phyloP scores from a whole-genome alignment of 1,140 invertebrate species.

The Propsilocerus akamusi region DNA sequence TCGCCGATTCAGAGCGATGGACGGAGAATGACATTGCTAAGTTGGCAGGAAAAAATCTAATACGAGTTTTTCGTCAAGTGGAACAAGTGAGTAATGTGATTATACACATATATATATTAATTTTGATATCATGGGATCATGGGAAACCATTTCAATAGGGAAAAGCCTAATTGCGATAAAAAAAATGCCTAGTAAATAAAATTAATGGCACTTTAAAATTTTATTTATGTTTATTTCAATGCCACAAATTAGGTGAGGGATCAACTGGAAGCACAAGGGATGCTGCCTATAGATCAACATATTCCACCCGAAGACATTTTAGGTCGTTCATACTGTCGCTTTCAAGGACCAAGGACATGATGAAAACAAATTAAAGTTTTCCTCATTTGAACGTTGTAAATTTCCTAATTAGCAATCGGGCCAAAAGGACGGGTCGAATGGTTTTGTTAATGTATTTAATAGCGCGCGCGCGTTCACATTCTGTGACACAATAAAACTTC shows the following conservation, averaged over 20 bases:
- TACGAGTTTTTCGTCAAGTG: conserved; percentile 53
- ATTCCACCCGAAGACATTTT: conserved; percentile 25
- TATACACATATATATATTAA: background rate
- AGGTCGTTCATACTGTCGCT: conserved; percentile 25
- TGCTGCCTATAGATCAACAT: conserved; percentile 22
- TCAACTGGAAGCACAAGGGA: conserved; percentile 20
- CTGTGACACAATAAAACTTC: too few relatives aligned
- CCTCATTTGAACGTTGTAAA: background rate
- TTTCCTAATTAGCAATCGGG: too few relatives aligned
- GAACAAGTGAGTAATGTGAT: conserved; percentile 36
- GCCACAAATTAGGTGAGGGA: conserved; percentile 16
- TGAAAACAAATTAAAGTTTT: conserved; percentile 6
- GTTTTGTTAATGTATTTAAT: too few relatives aligned
- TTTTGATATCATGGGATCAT: too few relatives aligned
- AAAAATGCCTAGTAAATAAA: background rate
- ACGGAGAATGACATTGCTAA: conserved; percentile 54
- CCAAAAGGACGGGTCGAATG: too few relatives aligned
- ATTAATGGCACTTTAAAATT: background rate
- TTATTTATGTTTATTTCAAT: conserved; percentile 5
- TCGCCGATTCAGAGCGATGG: conserved; percentile 43
- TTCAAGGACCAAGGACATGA: conserved; percentile 25
- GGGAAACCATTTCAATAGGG: too few relatives aligned
- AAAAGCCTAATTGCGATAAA: too few relatives aligned
- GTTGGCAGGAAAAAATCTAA: conserved; percentile 53
- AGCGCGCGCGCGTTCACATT: too few relatives aligned